Percentiles rank a stretch among this genome's conserved stretches.
phyloP scores from a whole-genome alignment of 2,113 vertebrate species.

The cattle (Bos taurus) region ARS-UCD2.0 NC_037336.1:12233001-12233500 shows the following conservation, averaged over 20 bases:
- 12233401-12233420: background rate
- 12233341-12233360: conserved; percentile 48
- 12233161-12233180: conserved; percentile 54
- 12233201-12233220: conserved; percentile 68
- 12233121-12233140: background rate
- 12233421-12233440: background rate
- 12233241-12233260: conserved; percentile 62
- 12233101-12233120: background rate
- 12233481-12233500: conserved; percentile 18
- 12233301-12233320: conserved; percentile 47
- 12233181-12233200: conserved; percentile 48
- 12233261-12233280: conserved; percentile 71
- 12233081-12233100: background rate
- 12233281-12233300: conserved; percentile 61
- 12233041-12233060: background rate
- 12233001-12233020: background rate
- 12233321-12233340: conserved; percentile 56
- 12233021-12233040: background rate
- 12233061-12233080: background rate
- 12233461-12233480: background rate
- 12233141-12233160: background rate
- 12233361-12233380: conserved; percentile 16
- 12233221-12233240: background rate
- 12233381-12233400: conserved; percentile 14
- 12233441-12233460: background rate